Percentiles rank a stretch among this genome's conserved stretches.
phyloP scores from a whole-genome alignment of 1,140 invertebrate species.

The Ctenoplectra terminalis region DNA sequence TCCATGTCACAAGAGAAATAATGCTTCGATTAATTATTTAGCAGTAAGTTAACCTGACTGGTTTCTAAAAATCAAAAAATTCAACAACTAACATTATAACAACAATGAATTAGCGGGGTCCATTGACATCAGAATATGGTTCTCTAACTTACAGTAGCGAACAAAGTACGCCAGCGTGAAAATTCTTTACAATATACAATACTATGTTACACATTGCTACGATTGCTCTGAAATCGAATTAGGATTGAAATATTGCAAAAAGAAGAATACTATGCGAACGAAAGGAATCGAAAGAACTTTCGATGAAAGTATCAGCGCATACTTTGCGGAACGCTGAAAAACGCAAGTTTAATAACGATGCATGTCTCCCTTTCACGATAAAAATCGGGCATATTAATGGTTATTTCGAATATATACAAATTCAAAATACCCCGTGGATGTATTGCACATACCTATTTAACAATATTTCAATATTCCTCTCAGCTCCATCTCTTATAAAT shows the following conservation, averaged over 20 bases:
- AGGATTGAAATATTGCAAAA: conserved; percentile 3
- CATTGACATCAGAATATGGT: conserved; percentile 30
- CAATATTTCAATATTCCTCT: conserved; percentile 63
- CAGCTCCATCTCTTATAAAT: conserved; percentile 71
- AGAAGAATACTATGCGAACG: not conserved
- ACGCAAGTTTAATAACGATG: conserved; percentile 42
- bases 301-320: conserved; percentile 32
- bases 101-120: conserved; percentile 10
- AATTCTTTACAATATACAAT: conserved; percentile 1
- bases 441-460: conserved; percentile 67
- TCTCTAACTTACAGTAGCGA: conserved; percentile 28
- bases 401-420: conserved; percentile 44
- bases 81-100: conserved; percentile 7
- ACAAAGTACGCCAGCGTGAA: not conserved
- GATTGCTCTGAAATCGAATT: conserved; percentile 25
- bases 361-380: conserved; percentile 21
- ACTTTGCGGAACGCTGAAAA: conserved; percentile 40
- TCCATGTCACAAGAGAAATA: conserved; percentile 8
- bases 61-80: conserved; percentile 25
- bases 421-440: conserved; percentile 51
- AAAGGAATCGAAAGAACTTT: conserved; percentile 9
- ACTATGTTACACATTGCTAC: not conserved
- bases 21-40: not conserved
- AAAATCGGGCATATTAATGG: conserved; percentile 31
- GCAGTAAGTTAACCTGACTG: conserved; percentile 8